phyloP scores from a whole-genome alignment of 2,888 invertebrate species.

The Rhagonycha lutea region DNA sequence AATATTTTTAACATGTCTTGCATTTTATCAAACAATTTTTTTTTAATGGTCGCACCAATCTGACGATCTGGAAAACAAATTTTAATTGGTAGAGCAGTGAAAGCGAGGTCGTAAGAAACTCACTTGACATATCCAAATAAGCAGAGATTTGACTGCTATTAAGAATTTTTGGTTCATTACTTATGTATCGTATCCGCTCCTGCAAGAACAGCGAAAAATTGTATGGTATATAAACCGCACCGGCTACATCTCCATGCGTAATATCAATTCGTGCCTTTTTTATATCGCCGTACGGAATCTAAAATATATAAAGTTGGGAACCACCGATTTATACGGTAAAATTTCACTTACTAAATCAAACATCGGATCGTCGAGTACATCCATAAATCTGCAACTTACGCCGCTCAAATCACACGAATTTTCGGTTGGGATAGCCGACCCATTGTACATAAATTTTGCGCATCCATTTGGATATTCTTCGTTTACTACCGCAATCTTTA shows the following conservation, averaged over 20 bases:
- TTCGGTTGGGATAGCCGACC: slow-evolving; percentile 51
- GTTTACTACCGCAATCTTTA: slow-evolving; percentile 79
- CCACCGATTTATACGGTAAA: background rate
- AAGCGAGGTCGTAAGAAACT: slow-evolving; percentile 38
- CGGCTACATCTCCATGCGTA: slow-evolving; percentile 61
- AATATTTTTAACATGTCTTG: slow-evolving; percentile 67
- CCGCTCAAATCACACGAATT: slow-evolving; percentile 60
- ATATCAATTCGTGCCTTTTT: slow-evolving; percentile 62
- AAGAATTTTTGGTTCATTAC: slow-evolving; percentile 59
- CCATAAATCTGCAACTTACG: slow-evolving; percentile 66
- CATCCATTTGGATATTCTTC: slow-evolving; percentile 61
- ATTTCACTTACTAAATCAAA: slow-evolving; percentile 55
- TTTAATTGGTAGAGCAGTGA: background rate
- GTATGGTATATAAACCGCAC: slow-evolving; percentile 67
- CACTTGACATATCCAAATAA: slow-evolving; percentile 78
- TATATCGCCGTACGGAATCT: slow-evolving; percentile 59
- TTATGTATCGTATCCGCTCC: slow-evolving; percentile 62
- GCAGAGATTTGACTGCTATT: slow-evolving; percentile 68
- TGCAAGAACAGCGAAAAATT: slow-evolving; percentile 75
- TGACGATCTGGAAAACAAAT: slow-evolving; percentile 72
- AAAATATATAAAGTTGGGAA: slow-evolving; percentile 10
- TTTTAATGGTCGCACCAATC: slow-evolving; percentile 74
- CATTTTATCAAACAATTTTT: slow-evolving; percentile 70
- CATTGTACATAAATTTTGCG: slow-evolving; percentile 36
- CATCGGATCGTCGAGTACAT: slow-evolving; percentile 62